Evolutionary conservation across 1,140 invertebrate species (phyloP), one percentile per base, ranked within the genome.

Genomic region (Bombus soroeensis): DNA sequence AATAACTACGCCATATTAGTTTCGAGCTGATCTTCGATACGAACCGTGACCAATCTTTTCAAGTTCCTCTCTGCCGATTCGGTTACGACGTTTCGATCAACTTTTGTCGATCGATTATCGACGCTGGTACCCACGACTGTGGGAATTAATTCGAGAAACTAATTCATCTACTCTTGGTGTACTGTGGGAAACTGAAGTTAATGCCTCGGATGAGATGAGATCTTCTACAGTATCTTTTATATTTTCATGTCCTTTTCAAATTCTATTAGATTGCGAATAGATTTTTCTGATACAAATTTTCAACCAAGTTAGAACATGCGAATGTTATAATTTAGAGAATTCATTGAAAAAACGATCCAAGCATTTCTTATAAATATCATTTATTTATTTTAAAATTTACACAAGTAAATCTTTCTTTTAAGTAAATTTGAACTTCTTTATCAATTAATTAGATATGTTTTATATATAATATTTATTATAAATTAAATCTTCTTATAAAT

Each of bases 81-180:
- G 47, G 47, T 53, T 53, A 53, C 47, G 47, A 57, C n/a, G 43
- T 64, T 76, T 39, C 62, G 66, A 71, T 84, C 32, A 12, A 70
- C n/a, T 72, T 53, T 81, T 57, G 41, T 78, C 74, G 85, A 39
- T 41, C 90, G 88, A 90, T 91, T 88, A 91, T 91, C 82, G 83
- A 70, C 80, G 71, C 37, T 81, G 74, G 71, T 28, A 70, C 22
- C 59, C 25, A 84, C 79, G 68, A 89, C 88, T 92, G 92, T 92
- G 92, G 92, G 92, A 93, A 92, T 93, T 92, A 91, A 92, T 93
- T 81, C 72, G n/a, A 10, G 34, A 25, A 39, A 0, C 15, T 73
- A 64, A 72, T 85, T 57, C 68, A n/a, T 73, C 32, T 59, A 32
- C 34, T 66, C 13, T 66, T 66, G 15, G 8, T 80, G 41, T 34